phyloP scores from a whole-genome alignment of 2,888 invertebrate genomes.

The Drosophila recens region DNA sequence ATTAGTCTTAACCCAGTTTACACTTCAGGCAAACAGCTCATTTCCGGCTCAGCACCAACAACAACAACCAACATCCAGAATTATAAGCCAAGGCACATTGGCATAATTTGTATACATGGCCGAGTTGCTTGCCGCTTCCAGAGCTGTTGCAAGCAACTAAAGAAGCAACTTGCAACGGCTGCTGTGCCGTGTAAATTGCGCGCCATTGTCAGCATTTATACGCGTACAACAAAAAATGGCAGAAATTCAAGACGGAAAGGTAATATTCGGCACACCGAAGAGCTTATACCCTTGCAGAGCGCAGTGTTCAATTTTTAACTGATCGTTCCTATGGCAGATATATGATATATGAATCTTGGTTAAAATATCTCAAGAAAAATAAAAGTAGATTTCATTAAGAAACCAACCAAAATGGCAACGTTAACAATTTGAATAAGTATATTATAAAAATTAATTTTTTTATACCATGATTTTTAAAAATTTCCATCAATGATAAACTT shows the following conservation, averaged over 20 bases:
- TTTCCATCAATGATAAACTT: no score
- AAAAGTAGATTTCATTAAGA: no score
- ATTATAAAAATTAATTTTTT: no score
- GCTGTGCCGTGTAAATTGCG: constrained; percentile 72
- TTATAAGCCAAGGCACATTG: constrained; percentile 46
- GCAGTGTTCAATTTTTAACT: neutral
- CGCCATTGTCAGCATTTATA: constrained; percentile 68
- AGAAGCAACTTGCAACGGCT: constrained; percentile 46
- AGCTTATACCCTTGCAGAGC: neutral
- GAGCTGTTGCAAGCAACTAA: constrained; percentile 21
- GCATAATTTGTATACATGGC: constrained; percentile 74
- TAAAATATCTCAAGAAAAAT: no score
- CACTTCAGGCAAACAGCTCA: constrained; percentile 77
- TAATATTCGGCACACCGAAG: neutral
- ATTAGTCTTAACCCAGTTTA: constrained; percentile 83
- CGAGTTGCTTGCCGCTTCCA: constrained; percentile 37
- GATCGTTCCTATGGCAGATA: neutral
- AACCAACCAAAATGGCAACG: no score
- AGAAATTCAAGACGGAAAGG: neutral
- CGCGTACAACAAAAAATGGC: constrained; percentile 27
- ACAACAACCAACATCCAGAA: constrained; percentile 25
- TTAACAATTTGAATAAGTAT: no score
- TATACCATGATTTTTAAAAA: no score
- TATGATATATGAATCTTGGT: neutral
- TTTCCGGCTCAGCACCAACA: constrained; percentile 56